Base-by-base conservation (phyloP, 2,113 vertebrate species). In the human region DNA sequence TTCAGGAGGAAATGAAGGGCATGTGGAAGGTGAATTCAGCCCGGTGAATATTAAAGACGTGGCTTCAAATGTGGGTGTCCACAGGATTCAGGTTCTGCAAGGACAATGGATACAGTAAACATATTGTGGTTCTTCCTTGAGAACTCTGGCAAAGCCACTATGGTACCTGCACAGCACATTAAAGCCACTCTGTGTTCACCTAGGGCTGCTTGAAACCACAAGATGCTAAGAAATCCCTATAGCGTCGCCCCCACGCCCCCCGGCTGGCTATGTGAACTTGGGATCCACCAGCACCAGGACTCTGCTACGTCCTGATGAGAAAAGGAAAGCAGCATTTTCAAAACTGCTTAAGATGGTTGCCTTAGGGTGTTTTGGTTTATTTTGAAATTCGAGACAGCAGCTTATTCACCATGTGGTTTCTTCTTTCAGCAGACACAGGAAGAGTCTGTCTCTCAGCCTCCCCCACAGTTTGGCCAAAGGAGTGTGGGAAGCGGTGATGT, bases 51-150 rank as follows among this genome's bases (percentile, higher is more conserved):
- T 8, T 22, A 14, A 81, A 68, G 50, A 43, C 38, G 8, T 8
- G 14, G 38, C 20, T 45, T 17, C 45, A 18, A 45, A 72, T 1
- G 25, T 38, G 38, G 43, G 38, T 40, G 23, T 73, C 59, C 0
- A 61, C 30, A n/a, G 79, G 64, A 12, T 27, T 1, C 13, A 16
- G 40, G 13, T 25, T 23, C 50, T n/a, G 2, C 4, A 40, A 11
- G 23, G 64, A 52, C 8, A 7, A 82, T 1, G 68, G 0, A 16
- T 2, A 9, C 40, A 12, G 1, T 4, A 3, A 48, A 4, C 50
- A 23, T 27, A 38, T 2, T 11, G 45, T 16, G 23, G 32, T 22
- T 55, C 43, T n/a, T 75, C 73, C 57, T 25, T 32, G 35, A 64
- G 70, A 32, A 50, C 8, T 7, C 35, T 5, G 16, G 55, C 32